Evolutionary conservation across 64 coral and sea anemone genomes (phyloP), one percentile per base, ranked within the genome.

Genomic region (Hydrozoanthus tunicans): DNA sequence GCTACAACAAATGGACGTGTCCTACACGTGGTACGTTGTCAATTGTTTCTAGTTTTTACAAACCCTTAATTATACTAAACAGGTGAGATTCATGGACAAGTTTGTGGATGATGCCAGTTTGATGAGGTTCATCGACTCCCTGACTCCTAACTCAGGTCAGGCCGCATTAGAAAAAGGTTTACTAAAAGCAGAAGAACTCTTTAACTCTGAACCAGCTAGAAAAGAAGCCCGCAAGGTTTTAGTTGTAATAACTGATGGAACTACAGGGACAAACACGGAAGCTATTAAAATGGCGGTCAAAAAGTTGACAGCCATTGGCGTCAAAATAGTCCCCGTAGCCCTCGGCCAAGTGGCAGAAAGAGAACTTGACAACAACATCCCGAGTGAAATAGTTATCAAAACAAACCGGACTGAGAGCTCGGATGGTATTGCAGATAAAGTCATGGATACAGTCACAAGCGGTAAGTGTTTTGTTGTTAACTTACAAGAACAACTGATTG

Each of bases 201-300:
- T 97, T 82, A 77, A 90, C 53, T 77, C 82, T 51, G 71, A 72
- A 53, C 25, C 70, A 60, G 66, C 95, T 4, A 78, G 95, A 12
- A 92, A 90, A 92, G 95, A 97, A 70, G 95, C 92, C 8, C 92
- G 79, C 54, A 94, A 92, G 79, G 91, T 97, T 14, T 23, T 93
- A 20, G 90, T 92, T 11, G 60, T 97, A 17, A 94, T 97, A 85
- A 97, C 83, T 6, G 95, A 97, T 53, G 70, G 89, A n/a, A 70
- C 58, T 25, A 97, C 95, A 15, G 92, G 92, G 4, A 9, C 68
- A 4, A 70, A 94, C 67, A 97, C 92, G 90, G 51, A 88, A 69
- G 89, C 83, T 12, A 92, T 97, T 43, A 24, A 73, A 86, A 79
- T 86, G 62, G 82, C 82, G 67, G 89, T 75, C 8, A 93, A 86